phyloP scores from a whole-genome alignment of 2,113 vertebrate genomes.

The Carettochelys insculpta region DNA sequence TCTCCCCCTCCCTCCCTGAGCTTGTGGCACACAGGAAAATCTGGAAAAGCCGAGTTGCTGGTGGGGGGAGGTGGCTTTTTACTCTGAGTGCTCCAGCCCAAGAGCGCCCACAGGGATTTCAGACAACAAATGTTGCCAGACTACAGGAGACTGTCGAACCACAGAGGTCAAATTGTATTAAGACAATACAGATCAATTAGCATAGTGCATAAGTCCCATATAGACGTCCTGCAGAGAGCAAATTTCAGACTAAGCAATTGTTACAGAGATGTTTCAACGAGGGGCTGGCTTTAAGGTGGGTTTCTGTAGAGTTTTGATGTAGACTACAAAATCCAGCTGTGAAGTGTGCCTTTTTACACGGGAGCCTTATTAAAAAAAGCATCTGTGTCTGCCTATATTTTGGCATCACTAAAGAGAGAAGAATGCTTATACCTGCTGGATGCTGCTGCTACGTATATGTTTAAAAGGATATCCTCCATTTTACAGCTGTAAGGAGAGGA shows the following conservation, averaged over 20 bases:
- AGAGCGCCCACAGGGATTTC: too few species aligned
- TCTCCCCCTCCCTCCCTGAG: too few species aligned
- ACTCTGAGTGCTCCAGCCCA: too few species aligned
- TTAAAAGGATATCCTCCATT: background rate
- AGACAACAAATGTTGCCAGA: too few species aligned
- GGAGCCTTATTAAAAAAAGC: background rate
- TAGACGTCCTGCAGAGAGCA: background rate
- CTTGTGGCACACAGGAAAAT: too few species aligned
- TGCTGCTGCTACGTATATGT: background rate
- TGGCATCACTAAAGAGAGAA: background rate
- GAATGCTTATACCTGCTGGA: rapidly evolving
- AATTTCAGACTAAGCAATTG: background rate
- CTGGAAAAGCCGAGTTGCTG: too few species aligned
- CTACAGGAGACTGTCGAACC: too few species aligned
- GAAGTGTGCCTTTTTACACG: background rate
- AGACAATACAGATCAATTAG: background rate
- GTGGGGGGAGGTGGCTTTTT: too few species aligned
- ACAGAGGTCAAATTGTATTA: background rate
- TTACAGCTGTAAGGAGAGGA: background rate
- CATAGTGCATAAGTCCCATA: background rate
- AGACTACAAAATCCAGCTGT: background rate
- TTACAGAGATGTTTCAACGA: background rate
- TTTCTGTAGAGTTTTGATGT: background rate
- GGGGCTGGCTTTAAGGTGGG: background rate
- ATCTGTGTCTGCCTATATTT: background rate